These are phyloP conservation scores for Argyra leucocephala DNA, from an alignment of 2,888 invertebrate species.

Conservation along the genomic window DNA sequence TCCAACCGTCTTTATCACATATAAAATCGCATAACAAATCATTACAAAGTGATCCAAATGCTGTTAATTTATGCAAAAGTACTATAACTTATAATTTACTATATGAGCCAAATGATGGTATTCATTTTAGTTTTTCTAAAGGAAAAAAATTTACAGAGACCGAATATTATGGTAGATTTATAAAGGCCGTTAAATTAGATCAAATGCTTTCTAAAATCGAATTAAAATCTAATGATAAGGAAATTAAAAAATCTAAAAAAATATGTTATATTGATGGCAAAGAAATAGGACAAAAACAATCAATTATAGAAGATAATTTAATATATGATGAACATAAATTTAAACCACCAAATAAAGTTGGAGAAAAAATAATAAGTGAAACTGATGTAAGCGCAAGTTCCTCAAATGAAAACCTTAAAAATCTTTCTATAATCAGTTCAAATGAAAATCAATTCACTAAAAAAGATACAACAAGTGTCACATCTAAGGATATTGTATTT, in stretches of 20 bases:
- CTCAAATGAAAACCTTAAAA: constrained; percentile 18
- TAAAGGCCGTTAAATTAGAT: constrained; percentile 32
- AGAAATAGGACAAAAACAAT: not conserved
- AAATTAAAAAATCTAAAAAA: not conserved
- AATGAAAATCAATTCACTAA: not conserved
- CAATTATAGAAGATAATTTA: not conserved
- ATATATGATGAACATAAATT: not conserved
- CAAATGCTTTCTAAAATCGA: constrained; percentile 20
- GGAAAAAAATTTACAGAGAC: constrained; percentile 22
- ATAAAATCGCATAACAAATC: constrained; percentile 38
- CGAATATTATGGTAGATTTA: constrained; percentile 36
- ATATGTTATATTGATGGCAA: not conserved
- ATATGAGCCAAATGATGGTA: constrained; percentile 28
- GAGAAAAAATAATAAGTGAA: not conserved
- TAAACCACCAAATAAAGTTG: not conserved
- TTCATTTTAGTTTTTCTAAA: constrained; percentile 30
- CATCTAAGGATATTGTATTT: constrained; percentile 18
- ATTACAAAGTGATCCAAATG: constrained; percentile 32
- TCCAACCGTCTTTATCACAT: constrained; percentile 27
- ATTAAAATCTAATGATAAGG: not conserved
- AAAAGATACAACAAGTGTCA: constrained; percentile 11
- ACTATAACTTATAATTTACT: constrained; percentile 27
- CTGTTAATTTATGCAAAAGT: constrained; percentile 23
- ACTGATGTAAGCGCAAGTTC: constrained; percentile 16
- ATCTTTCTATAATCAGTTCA: too few relatives aligned